phyloP scores from a whole-genome alignment of 1,140 invertebrate genomes.

The Holotrichia oblita region DNA sequence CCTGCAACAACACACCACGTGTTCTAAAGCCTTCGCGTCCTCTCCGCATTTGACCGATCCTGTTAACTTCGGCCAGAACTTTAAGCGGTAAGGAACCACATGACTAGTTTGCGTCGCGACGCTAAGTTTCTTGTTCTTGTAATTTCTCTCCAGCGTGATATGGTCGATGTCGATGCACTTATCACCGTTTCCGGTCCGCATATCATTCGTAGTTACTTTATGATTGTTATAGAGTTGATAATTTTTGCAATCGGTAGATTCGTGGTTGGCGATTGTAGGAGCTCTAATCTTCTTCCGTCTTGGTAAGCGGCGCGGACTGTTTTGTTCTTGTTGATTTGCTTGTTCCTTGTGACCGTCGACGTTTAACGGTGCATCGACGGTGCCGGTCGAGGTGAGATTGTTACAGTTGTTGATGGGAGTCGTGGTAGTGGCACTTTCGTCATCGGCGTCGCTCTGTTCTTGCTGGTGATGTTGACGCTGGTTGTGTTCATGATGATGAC shows the following conservation, averaged over 20 bases:
- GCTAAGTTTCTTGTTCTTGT: constrained; percentile 50
- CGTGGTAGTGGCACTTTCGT: constrained; percentile 37
- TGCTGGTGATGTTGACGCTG: background rate
- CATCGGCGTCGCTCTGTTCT: constrained; percentile 43
- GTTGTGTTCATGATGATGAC: constrained; percentile 38
- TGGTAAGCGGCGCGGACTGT: background rate
- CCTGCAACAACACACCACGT: constrained; percentile 53
- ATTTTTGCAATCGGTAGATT: constrained; percentile 22
- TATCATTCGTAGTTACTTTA: constrained; percentile 39
- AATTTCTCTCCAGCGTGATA: constrained; percentile 54
- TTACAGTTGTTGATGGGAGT: constrained; percentile 35
- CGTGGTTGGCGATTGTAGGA: background rate
- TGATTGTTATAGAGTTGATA: no score
- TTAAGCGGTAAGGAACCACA: constrained; percentile 62
- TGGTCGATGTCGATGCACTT: constrained; percentile 56
- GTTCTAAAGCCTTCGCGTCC: constrained; percentile 46
- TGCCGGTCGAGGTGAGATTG: constrained; percentile 44
- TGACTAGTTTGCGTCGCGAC: constrained; percentile 62
- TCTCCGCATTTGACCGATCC: constrained; percentile 53
- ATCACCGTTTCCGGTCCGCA: constrained; percentile 53
- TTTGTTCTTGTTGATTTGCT: constrained; percentile 32
- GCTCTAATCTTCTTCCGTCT: constrained; percentile 7
- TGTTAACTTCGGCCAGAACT: constrained; percentile 62
- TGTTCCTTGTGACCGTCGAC: constrained; percentile 46
- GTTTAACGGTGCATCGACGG: constrained; percentile 51